Conservation (phyloP, 2,113 vertebrate genomes). For the Hystrix cristata region DNA sequence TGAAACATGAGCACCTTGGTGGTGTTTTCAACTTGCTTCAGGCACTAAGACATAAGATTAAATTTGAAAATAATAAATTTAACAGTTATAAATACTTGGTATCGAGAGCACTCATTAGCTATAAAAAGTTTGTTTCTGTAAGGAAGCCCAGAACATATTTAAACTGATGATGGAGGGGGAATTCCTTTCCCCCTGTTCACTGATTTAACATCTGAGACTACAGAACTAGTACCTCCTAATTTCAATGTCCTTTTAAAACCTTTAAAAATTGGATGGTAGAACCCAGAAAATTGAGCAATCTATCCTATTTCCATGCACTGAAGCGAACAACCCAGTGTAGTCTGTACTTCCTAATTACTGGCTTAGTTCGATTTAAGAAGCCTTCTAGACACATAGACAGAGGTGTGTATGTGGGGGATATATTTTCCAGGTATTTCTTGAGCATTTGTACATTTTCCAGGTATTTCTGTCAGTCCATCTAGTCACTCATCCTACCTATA, state of each 20-base stretch:
- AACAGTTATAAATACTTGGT: constrained; percentile 66
- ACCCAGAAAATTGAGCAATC: background rate
- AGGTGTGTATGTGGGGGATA: background rate
- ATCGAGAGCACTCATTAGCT: constrained; percentile 48
- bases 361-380: background rate
- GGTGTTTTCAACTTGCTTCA: constrained; percentile 43
- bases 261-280: background rate
- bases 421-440: constrained; percentile 17
- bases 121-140: constrained; percentile 42
- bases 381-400: background rate
- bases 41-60: constrained; percentile 29
- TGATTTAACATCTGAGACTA: background rate
- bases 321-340: background rate
- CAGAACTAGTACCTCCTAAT: background rate
- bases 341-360: constrained; percentile 2
- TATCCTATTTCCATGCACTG: background rate
- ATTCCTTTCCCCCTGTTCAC: background rate
- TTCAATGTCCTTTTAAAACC: background rate
- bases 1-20: constrained; percentile 38
- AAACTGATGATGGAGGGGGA: background rate
- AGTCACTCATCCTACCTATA: background rate
- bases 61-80: constrained; percentile 63
- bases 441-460: background rate
- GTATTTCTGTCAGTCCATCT: background rate
- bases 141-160: constrained; percentile 3